These are phyloP conservation scores for Channallabes apus DNA, from an alignment of 2,797 vertebrate genomes.

Conservation along the genomic window DNA sequence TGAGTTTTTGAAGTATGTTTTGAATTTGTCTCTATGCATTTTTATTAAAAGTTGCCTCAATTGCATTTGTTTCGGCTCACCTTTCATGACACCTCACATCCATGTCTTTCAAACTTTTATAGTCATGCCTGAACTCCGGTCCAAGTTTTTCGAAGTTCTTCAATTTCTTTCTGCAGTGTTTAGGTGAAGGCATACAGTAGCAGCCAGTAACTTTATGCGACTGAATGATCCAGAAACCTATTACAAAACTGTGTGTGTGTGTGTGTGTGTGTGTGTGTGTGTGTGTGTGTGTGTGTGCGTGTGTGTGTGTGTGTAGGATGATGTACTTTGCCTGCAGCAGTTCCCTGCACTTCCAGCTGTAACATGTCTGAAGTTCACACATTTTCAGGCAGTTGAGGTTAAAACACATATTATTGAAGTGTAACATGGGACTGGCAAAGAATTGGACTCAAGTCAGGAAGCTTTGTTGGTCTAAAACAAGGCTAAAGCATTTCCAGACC, in stretches of 20 bases:
- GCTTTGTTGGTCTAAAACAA: not conserved
- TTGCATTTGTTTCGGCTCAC: not conserved
- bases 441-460: not conserved
- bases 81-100: not conserved
- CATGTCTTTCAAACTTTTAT: not conserved
- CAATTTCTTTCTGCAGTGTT: not conserved
- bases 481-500: not conserved
- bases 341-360: slow-evolving; percentile 10
- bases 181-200: not conserved
- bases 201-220: not conserved
- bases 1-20: too few relatives aligned
- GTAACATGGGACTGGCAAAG: not conserved
- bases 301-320: not conserved
- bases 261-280: not conserved
- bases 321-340: slow-evolving; percentile 13
- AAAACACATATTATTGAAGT: not conserved
- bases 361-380: slow-evolving; percentile 11
- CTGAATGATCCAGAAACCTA: slow-evolving; percentile 11
- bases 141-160: not conserved
- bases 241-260: not conserved
- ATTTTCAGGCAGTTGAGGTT: slow-evolving; percentile 7
- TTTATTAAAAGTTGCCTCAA: too few relatives aligned
- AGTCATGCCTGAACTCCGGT: not conserved
- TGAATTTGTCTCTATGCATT: too few relatives aligned
- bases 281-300: slow-evolving; percentile 1